Evolutionary conservation across 1,140 invertebrate genomes (phyloP).

Genomic region (Magallana ariakensis): DNA sequence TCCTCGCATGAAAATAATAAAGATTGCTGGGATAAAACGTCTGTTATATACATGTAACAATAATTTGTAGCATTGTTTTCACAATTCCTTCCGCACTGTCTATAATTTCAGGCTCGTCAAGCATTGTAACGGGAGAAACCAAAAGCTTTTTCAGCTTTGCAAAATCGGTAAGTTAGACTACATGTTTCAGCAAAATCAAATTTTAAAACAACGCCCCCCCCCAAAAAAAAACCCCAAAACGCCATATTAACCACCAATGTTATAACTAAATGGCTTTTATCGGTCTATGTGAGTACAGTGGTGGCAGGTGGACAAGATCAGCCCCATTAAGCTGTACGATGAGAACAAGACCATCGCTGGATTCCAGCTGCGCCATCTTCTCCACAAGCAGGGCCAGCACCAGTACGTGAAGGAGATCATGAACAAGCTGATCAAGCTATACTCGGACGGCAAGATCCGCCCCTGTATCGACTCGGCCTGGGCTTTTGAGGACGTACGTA

Average conservation of each 20-base stretch:
- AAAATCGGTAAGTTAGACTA: slow-evolving; percentile 86
- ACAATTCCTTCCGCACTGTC: too few species aligned
- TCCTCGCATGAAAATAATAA: too few species aligned
- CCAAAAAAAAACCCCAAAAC: too few species aligned
- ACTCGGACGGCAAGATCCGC: slow-evolving; percentile 88
- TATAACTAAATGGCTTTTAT: too few species aligned
- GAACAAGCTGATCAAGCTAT: slow-evolving; percentile 87
- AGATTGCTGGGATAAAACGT: too few species aligned
- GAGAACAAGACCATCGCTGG: slow-evolving; percentile 92
- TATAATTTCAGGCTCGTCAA: slow-evolving; percentile 85
- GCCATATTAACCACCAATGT: too few species aligned
- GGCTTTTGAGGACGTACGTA: slow-evolving; percentile 91
- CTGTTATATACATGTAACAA: too few species aligned
- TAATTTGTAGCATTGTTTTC: too few species aligned
- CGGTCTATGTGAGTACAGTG: slow-evolving; percentile 81
- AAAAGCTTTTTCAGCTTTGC: slow-evolving; percentile 93
- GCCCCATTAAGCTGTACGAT: slow-evolving; percentile 92
- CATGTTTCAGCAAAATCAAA: not conserved
- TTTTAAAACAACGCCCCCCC: too few species aligned
- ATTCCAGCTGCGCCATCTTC: slow-evolving; percentile 90
- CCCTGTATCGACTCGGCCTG: slow-evolving; percentile 91
- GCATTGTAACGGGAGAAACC: slow-evolving; percentile 91
- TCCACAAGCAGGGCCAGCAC: slow-evolving; percentile 89
- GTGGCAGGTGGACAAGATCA: slow-evolving; percentile 95
- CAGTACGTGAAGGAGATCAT: slow-evolving; percentile 86